Conservation (phyloP, 2,113 vertebrate species). For the Epinephelus cyanopodus region DNA sequence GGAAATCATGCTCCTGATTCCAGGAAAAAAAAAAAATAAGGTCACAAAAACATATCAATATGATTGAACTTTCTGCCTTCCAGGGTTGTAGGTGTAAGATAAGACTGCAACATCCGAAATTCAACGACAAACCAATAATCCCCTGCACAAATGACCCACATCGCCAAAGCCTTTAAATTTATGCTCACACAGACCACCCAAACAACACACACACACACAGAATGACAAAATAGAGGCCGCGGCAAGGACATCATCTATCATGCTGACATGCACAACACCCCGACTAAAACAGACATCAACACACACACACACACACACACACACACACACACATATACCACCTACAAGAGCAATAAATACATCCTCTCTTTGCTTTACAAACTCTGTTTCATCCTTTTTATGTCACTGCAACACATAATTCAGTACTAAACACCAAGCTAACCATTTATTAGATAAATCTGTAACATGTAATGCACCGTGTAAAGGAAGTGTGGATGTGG, state of each 20-base stretch:
- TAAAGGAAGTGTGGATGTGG: no score
- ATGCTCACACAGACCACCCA: slow-evolving; percentile 44
- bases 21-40: slow-evolving; percentile 8
- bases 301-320: slow-evolving; percentile 1
- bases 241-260: slow-evolving; percentile 69
- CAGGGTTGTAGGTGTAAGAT: slow-evolving; percentile 33
- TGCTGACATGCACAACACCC: slow-evolving; percentile 44
- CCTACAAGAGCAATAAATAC: slow-evolving; percentile 56
- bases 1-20: neutral
- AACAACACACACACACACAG: slow-evolving; percentile 21
- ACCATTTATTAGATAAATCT: neutral
- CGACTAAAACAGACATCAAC: slow-evolving; percentile 38
- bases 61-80: slow-evolving; percentile 14
- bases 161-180: slow-evolving; percentile 39
- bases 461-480: no score
- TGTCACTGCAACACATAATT: slow-evolving; percentile 9
- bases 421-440: neutral
- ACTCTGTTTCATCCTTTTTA: slow-evolving; percentile 24
- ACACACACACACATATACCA: slow-evolving; percentile 1
- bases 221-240: slow-evolving; percentile 53
- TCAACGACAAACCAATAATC: slow-evolving; percentile 46
- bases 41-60: slow-evolving; percentile 27
- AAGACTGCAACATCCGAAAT: slow-evolving; percentile 12
- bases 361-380: slow-evolving; percentile 52
- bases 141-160: slow-evolving; percentile 5